Evolutionary conservation across 2,888 invertebrate genomes (phyloP).

Genomic region (Macrosiphum euphorbiae): DNA sequence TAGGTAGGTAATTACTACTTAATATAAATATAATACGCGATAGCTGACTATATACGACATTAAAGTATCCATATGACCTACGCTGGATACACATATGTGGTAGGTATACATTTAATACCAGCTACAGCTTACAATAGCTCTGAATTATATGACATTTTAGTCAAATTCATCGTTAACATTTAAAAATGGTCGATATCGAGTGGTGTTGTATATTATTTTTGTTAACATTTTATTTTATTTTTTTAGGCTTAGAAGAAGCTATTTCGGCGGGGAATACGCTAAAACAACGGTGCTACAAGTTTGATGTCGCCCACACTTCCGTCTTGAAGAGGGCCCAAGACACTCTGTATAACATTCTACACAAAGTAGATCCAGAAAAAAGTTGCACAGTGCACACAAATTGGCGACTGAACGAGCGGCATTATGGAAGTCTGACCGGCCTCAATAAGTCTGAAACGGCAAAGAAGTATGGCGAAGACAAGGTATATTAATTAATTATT

Average conservation of each 20-base stretch:
- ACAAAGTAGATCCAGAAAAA: constrained; percentile 77
- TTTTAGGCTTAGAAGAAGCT: constrained; percentile 78
- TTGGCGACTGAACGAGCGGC: constrained; percentile 89
- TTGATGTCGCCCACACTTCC: constrained; percentile 87
- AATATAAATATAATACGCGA: too few species aligned
- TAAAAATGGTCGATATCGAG: neutral
- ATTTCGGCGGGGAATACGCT: constrained; percentile 80
- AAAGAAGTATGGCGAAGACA: constrained; percentile 85
- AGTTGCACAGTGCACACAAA: constrained; percentile 77
- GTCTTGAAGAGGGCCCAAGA: constrained; percentile 82
- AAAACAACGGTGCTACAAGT: constrained; percentile 78
- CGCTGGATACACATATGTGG: too few species aligned
- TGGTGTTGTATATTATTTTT: neutral
- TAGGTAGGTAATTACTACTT: too few species aligned
- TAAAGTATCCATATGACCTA: too few species aligned
- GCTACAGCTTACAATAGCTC: too few species aligned
- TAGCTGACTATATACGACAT: too few species aligned
- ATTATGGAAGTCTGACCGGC: constrained; percentile 89
- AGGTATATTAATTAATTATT: constrained; percentile 73
- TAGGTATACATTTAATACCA: too few species aligned
- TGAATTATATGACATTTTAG: too few species aligned
- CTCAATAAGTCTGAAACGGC: constrained; percentile 88
- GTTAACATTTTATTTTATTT: neutral
- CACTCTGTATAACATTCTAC: constrained; percentile 79
- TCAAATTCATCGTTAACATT: neutral